Conservation (phyloP, 2,888 invertebrate species). For the Tiliacea aurago region DNA sequence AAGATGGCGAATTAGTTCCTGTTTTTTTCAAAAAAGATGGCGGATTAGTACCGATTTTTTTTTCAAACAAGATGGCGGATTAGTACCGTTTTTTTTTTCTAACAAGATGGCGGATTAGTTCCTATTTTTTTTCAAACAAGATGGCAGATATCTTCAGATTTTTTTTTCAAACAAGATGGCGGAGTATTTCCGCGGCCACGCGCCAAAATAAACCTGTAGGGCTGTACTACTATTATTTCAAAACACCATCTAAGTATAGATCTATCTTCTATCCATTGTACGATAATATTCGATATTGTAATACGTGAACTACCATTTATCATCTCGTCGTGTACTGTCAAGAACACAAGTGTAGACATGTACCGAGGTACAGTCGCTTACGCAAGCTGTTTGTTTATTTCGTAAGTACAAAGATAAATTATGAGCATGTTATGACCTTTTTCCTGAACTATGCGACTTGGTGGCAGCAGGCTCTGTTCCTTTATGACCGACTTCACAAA, state of each 20-base stretch:
- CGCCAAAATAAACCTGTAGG: too few relatives aligned
- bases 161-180: too few relatives aligned
- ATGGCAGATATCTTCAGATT: too few relatives aligned
- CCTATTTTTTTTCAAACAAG: too few relatives aligned
- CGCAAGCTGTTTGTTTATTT: slow-evolving; percentile 38
- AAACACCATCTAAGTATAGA: background rate
- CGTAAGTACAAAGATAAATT: slow-evolving; percentile 27
- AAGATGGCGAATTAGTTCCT: too few relatives aligned
- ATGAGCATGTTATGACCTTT: slow-evolving; percentile 35
- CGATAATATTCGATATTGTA: slow-evolving; percentile 32
- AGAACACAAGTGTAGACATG: slow-evolving; percentile 36
- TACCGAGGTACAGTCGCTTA: slow-evolving; percentile 25
- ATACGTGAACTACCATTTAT: slow-evolving; percentile 41
- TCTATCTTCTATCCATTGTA: background rate
- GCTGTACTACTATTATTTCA: background rate
- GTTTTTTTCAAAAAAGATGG: too few relatives aligned
- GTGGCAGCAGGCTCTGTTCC: background rate
- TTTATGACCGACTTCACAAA: too few relatives aligned
- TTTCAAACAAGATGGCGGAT: too few relatives aligned
- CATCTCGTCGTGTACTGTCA: slow-evolving; percentile 49
- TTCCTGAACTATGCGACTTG: slow-evolving; percentile 4
- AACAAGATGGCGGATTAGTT: too few relatives aligned
- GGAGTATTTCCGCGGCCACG: too few relatives aligned
- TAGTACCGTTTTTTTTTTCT: too few relatives aligned
- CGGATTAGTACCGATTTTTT: too few relatives aligned